Conservation (phyloP, 2,797 vertebrate species). For the Lerista edwardsae region DNA sequence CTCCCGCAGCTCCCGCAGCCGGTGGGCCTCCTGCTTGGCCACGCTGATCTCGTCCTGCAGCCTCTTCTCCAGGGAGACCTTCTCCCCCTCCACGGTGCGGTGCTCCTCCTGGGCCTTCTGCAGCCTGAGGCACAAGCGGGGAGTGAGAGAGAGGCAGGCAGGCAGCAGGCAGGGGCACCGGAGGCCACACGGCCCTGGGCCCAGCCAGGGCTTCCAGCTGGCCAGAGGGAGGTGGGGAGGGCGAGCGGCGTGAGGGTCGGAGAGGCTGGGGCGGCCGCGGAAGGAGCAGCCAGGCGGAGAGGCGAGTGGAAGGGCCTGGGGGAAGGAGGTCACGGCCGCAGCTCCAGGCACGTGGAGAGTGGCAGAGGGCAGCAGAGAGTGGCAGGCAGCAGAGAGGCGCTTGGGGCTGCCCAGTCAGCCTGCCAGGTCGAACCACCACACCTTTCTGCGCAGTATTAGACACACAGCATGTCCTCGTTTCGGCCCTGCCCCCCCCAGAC, state of each 20-base stretch:
- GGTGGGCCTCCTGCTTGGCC: slow-evolving; percentile 95
- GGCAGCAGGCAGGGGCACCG: too few species aligned
- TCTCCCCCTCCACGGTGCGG: slow-evolving; percentile 95
- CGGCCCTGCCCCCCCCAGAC: background rate
- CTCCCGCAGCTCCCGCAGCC: slow-evolving; percentile 91
- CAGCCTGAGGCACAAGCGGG: slow-evolving; percentile 79
- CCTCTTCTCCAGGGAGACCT: slow-evolving; percentile 96
- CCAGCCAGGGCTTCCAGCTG: too few species aligned
- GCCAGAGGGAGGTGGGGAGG: background rate
- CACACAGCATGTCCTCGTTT: background rate
- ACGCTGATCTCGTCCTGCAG: slow-evolving; percentile 94
- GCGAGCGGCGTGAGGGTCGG: background rate
- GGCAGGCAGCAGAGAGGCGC: too few species aligned
- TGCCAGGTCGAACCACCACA: background rate
- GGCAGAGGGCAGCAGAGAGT: too few species aligned
- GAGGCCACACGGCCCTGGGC: too few species aligned
- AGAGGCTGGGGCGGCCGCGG: too few species aligned
- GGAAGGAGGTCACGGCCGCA: background rate
- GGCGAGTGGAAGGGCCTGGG: background rate
- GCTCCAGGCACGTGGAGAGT: background rate
- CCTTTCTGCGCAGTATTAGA: background rate
- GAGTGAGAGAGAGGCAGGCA: background rate
- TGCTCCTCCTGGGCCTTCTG: slow-evolving; percentile 99
- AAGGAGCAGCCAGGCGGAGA: too few species aligned
- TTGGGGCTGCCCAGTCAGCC: background rate